A percentile compares a stretch with the other conserved stretches of the same genome.
Evolutionary conservation across 2,113 vertebrate genomes (phyloP).

Genomic region (Petrocephalus zakoni): DNA sequence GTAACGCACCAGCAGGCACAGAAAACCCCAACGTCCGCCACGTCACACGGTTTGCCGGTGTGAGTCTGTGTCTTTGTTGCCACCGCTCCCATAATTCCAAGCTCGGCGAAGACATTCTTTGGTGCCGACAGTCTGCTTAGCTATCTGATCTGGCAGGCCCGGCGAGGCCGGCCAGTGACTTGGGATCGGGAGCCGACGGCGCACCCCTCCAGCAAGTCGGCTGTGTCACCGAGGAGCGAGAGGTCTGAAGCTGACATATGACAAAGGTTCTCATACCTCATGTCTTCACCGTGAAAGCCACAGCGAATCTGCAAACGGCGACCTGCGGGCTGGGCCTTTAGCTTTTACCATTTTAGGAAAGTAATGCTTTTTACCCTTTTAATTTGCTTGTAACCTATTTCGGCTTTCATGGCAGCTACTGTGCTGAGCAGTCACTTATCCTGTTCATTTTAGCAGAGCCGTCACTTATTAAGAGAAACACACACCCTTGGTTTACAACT

Average conservation of each 20-base stretch:
- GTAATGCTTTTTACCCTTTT: background rate
- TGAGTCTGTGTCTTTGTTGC: background rate
- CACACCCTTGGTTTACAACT: background rate
- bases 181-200: background rate
- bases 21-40: background rate
- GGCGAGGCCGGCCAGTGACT: background rate
- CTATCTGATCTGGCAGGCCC: background rate
- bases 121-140: background rate
- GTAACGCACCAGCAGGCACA: background rate
- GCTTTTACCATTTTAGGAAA: background rate
- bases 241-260: background rate
- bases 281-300: background rate
- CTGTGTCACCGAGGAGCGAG: background rate
- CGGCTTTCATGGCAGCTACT: background rate
- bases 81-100: background rate
- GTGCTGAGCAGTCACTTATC: background rate
- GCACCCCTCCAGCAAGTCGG: background rate
- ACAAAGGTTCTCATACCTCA: background rate
- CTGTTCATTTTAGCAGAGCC: background rate
- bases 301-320: too few species aligned
- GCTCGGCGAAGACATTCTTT: background rate
- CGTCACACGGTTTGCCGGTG: background rate
- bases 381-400: background rate
- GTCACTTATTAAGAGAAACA: background rate
- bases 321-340: background rate